These are phyloP conservation scores for Agrochola circellaris DNA, from an alignment of 2,888 invertebrate species.

Conservation along the genomic window DNA sequence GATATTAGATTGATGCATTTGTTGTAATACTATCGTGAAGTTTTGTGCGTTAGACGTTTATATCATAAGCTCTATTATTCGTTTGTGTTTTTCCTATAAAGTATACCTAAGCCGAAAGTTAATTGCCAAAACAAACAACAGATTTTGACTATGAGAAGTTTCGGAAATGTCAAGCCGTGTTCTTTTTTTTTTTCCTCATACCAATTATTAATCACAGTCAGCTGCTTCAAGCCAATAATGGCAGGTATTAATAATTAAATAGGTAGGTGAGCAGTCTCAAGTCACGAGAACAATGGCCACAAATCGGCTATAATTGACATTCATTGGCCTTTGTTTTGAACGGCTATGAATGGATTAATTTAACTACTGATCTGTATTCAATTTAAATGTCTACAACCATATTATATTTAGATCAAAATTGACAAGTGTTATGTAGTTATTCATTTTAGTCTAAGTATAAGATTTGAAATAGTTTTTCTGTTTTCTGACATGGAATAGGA, in stretches of 20 bases:
- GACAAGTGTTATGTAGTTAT: no score
- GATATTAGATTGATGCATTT: not conserved
- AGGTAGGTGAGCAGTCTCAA: not conserved
- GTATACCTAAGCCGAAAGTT: not conserved
- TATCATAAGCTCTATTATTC: not conserved
- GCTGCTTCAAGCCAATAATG: not conserved
- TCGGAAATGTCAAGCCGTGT: not conserved
- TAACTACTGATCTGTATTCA: not conserved
- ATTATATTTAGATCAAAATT: not conserved
- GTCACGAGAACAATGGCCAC: slow-evolving; percentile 8
- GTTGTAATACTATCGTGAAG: not conserved
- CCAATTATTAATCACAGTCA: not conserved
- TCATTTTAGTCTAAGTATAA: no score
- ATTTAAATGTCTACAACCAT: not conserved
- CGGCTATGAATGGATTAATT: slow-evolving; percentile 10
- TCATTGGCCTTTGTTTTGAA: slow-evolving; percentile 23
- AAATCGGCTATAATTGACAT: slow-evolving; percentile 30
- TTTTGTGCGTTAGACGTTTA: not conserved
- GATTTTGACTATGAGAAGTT: not conserved
- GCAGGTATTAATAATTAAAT: not conserved
- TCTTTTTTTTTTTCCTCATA: not conserved
- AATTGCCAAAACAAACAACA: not conserved
- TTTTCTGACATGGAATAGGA: no score
- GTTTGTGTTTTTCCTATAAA: not conserved
- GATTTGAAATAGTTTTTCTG: no score